Base-by-base conservation (phyloP, 2,113 vertebrate species). In the Cinclus cinclus region DNA sequence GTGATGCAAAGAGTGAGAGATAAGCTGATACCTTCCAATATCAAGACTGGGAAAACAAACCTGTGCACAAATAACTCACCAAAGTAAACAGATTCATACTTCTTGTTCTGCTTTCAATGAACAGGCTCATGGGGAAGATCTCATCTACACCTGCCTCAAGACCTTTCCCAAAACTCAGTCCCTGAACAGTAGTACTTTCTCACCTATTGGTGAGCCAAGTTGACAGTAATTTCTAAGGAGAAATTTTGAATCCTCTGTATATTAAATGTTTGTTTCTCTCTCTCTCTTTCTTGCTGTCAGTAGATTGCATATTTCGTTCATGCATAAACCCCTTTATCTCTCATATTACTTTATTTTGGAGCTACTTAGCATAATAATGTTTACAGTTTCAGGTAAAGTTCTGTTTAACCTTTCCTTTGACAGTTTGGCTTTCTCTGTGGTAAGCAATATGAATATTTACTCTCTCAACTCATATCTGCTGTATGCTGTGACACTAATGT, bases 111-210 rank as follows among this genome's bases (percentile, higher is more conserved):
- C 20, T 75, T 82, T 59, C 70, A 77, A 9, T 25, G 7, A 94
- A 33, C 11, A 10, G 4, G 4, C 68, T 84, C 0, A 0, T 78
- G 33, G 24, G 69, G 53, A 69, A 83, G 39, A 2, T 73, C 11
- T 47, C 25, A 63, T 27, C 23, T 55, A 35, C 7, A 33, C 5
- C 20, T 49, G 31, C 39, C 21, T 42, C 68, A 22, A 20, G 49
- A 89, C 9, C 24, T 75, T 50, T 91, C 47, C 58, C 2, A 1
- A 79, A 84, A 59, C 18, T 52, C 39, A 44, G 22, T 14, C 17
- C 41, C 58, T 87, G 30, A 84, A 53, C 44, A 79, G 12, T 10
- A 63, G 22, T 41, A 15, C 9, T 49, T 76, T 86, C 46, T 59
- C 8, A 70, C 24, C 31, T 77, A 19, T 60, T 11, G 35, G 11